Percentiles rank a stretch among this genome's conserved stretches.
phyloP scores from a whole-genome alignment of 2,113 vertebrate species.

The Isichthys henryi region DNA sequence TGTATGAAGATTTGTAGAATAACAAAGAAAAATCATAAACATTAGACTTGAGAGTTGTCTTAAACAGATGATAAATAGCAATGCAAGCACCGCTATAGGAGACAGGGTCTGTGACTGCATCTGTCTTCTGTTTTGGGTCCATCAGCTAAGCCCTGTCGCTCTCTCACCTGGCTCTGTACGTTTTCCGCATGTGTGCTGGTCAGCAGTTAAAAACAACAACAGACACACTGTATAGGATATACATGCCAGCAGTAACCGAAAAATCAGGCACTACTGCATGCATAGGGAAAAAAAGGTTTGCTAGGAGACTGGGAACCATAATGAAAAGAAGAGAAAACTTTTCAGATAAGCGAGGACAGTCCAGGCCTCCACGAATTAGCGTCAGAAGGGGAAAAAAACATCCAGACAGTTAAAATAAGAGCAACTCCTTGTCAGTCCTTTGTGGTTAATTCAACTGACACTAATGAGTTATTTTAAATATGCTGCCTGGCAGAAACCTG shows the following conservation, averaged over 20 bases:
- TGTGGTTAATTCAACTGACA: conserved; percentile 89
- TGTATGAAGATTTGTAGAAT: neutral
- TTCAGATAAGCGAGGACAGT: conserved; percentile 6
- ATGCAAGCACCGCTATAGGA: neutral
- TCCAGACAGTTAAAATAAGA: conserved; percentile 74
- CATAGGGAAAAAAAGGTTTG: neutral
- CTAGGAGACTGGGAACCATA: neutral
- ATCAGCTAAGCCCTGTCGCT: neutral
- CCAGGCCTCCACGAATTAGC: conserved; percentile 5
- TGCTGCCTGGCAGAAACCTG: conserved; percentile 93
- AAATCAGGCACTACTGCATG: neutral
- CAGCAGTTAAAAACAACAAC: neutral
- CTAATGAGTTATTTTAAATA: conserved; percentile 91
- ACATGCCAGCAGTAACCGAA: neutral
- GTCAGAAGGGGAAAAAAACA: conserved; percentile 22
- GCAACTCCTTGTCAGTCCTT: conserved; percentile 83
- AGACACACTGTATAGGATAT: neutral
- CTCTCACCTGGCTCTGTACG: neutral
- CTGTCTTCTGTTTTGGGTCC: neutral
- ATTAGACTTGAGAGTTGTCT: neutral
- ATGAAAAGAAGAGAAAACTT: neutral
- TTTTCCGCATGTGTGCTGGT: neutral
- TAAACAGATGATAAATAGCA: neutral
- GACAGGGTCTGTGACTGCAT: neutral
- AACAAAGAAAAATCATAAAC: neutral